Percentiles rank a stretch among this genome's conserved stretches.
Conservation (phyloP, 2,797 vertebrate genomes). For the Sternotherus odoratus region DNA sequence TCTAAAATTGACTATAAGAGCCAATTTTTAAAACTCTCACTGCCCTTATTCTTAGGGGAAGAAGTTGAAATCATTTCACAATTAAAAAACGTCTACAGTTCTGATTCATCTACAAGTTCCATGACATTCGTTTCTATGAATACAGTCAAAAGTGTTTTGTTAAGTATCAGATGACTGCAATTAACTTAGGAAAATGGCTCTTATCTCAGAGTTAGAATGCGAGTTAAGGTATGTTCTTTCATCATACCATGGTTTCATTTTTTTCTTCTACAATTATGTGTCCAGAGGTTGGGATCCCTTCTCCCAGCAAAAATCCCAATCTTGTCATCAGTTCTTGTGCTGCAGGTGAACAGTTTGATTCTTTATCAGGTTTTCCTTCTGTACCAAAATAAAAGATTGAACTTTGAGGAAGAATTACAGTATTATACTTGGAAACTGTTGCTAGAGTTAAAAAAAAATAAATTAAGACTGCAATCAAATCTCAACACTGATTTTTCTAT, state of each 20-base stretch:
- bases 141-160: not conserved
- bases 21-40: not conserved
- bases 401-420: conserved; percentile 8
- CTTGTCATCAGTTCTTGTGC: conserved; percentile 99
- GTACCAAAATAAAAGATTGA: conserved; percentile 63
- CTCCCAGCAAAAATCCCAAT: conserved; percentile 97
- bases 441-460: not conserved
- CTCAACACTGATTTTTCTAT: not conserved
- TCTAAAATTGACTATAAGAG: not conserved
- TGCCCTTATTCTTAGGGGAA: not conserved
- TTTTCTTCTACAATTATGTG: conserved; percentile 95
- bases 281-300: conserved; percentile 94
- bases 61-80: not conserved
- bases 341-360: conserved; percentile 93
- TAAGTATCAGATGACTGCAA: not conserved
- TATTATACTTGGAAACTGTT: not conserved
- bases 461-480: not conserved
- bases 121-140: not conserved
- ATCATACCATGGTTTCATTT: conserved; percentile 95
- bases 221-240: conserved; percentile 10
- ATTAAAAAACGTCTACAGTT: not conserved
- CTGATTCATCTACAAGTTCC: not conserved
- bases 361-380: conserved; percentile 90
- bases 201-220: not conserved
- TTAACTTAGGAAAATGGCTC: not conserved